Conservation (phyloP, 1,140 invertebrate species). For the Gryon sp. region DNA sequence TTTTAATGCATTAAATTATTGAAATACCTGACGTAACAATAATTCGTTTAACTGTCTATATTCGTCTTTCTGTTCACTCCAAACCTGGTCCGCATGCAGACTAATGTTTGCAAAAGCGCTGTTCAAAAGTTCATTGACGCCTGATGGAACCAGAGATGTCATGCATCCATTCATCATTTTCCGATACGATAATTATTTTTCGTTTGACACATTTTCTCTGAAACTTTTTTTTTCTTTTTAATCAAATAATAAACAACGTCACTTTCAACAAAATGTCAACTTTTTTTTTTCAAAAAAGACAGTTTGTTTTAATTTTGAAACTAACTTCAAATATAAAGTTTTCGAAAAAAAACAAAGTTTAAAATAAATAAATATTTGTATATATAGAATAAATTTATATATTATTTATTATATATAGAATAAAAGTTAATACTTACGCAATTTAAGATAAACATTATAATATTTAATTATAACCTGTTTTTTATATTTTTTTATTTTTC, state of each 20-base stretch:
- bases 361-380: no score
- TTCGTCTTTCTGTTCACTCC: conserved; percentile 68
- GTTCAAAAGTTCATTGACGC: conserved; percentile 72
- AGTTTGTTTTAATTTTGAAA: conserved; percentile 23
- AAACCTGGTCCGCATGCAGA: conserved; percentile 72
- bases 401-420: no score
- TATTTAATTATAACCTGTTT: no score
- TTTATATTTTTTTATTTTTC: no score
- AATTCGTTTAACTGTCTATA: conserved; percentile 73
- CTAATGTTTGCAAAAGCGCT: conserved; percentile 74
- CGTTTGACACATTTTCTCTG: conserved; percentile 4
- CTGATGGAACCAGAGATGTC: conserved; percentile 71
- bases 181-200: background rate
- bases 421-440: no score
- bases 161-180: conserved; percentile 71
- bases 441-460: no score
- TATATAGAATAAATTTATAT: no score
- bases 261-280: no score
- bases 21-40: conserved; percentile 71
- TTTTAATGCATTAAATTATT: no score
- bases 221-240: conserved; percentile 17
- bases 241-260: no score
- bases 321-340: conserved; percentile 33
- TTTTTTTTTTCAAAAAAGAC: conserved; percentile 9
- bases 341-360: conserved; percentile 1